phyloP scores from a whole-genome alignment of 2,113 vertebrate genomes.

The Brachirus orientalis region DNA sequence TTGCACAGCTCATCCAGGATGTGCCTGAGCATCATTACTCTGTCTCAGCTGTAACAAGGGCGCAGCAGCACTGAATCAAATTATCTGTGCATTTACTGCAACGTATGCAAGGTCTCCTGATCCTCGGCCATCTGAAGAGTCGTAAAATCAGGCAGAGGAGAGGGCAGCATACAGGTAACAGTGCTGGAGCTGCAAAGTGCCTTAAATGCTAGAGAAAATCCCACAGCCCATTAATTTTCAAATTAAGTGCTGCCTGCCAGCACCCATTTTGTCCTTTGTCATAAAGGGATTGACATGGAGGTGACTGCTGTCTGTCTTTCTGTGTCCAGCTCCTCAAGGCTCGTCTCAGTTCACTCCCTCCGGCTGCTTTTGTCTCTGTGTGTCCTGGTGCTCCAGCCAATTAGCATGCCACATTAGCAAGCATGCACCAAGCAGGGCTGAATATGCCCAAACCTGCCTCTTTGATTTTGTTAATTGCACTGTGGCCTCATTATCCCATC shows the following conservation, averaged over 20 bases:
- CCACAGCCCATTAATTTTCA: constrained; percentile 76
- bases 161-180: constrained; percentile 30
- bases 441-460: constrained; percentile 78
- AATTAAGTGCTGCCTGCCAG: constrained; percentile 71
- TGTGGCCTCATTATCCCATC: constrained; percentile 66
- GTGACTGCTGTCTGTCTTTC: constrained; percentile 54
- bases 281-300: constrained; percentile 73
- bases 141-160: constrained; percentile 33
- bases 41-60: constrained; percentile 62
- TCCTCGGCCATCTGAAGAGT: constrained; percentile 31
- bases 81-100: constrained; percentile 58
- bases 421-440: constrained; percentile 39
- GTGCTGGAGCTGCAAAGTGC: constrained; percentile 55
- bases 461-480: constrained; percentile 61
- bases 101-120: constrained; percentile 46
- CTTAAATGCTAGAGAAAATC: constrained; percentile 67
- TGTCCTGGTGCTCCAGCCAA: constrained; percentile 63
- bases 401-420: constrained; percentile 64
- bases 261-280: constrained; percentile 77
- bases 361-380: constrained; percentile 40
- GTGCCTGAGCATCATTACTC: constrained; percentile 31
- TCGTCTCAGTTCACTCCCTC: constrained; percentile 45
- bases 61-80: constrained; percentile 48
- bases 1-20: constrained; percentile 15
- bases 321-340: constrained; percentile 37